Conservation (phyloP, 2,888 invertebrate species). For the Villa cingulata region DNA sequence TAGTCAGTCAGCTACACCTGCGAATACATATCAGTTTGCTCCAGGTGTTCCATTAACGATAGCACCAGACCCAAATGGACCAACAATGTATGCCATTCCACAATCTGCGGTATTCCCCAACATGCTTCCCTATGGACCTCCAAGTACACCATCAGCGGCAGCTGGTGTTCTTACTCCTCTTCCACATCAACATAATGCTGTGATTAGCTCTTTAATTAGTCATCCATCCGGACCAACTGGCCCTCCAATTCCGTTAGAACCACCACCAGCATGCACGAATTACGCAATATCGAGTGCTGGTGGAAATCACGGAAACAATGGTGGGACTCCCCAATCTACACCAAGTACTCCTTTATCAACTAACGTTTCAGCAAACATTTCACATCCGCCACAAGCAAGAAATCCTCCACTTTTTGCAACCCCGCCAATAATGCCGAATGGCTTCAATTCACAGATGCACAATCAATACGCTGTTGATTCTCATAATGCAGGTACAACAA, state of each 20-base stretch:
- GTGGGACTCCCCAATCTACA: slow-evolving; percentile 29
- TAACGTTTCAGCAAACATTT: slow-evolving; percentile 17
- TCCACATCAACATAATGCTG: slow-evolving; percentile 26
- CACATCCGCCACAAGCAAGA: slow-evolving; percentile 22
- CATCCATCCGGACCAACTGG: slow-evolving; percentile 13
- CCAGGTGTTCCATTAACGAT: slow-evolving; percentile 19
- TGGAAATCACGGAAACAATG: slow-evolving; percentile 11
- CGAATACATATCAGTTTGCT: slow-evolving; percentile 18
- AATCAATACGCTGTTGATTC: slow-evolving; percentile 2
- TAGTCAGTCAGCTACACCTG: slow-evolving; percentile 18
- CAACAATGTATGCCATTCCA: slow-evolving; percentile 33
- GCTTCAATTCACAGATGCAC: slow-evolving; percentile 19
- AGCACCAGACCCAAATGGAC: slow-evolving; percentile 19
- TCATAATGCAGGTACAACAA: slow-evolving; percentile 2
- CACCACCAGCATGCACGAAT: neutral
- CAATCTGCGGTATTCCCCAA: slow-evolving; percentile 34
- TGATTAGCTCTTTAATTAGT: slow-evolving; percentile 26
- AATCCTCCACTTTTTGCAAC: slow-evolving; percentile 33
- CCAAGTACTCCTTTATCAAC: slow-evolving; percentile 32
- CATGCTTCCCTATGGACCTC: slow-evolving; percentile 29
- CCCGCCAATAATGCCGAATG: slow-evolving; percentile 28
- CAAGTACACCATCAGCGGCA: slow-evolving; percentile 17
- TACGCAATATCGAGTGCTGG: slow-evolving; percentile 6
- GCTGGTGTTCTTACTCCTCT: slow-evolving; percentile 23
- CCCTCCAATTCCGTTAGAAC: slow-evolving; percentile 12